phyloP scores from a whole-genome alignment of 2,888 invertebrate genomes.

The Diarsia mendica region DNA sequence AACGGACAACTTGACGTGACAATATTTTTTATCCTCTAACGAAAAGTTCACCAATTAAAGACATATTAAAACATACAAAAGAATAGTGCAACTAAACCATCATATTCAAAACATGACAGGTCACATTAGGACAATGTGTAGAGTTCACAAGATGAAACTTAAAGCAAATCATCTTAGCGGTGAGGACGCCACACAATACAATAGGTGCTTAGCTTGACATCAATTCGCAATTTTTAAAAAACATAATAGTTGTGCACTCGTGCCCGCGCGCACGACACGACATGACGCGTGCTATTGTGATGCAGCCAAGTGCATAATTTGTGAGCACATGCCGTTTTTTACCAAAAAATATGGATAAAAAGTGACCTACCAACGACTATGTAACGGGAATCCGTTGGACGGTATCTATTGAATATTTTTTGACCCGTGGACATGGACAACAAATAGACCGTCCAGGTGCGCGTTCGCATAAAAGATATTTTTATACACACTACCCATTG shows the following conservation, averaged over 20 bases:
- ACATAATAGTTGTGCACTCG: constrained; percentile 79
- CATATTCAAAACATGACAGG: constrained; percentile 56
- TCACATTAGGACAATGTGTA: constrained; percentile 44
- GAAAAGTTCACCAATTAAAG: constrained; percentile 29
- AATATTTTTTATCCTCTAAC: constrained; percentile 9
- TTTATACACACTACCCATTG: constrained; percentile 71
- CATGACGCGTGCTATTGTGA: constrained; percentile 82
- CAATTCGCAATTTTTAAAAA: constrained; percentile 82
- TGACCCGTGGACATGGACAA: constrained; percentile 86
- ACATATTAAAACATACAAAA: constrained; percentile 47
- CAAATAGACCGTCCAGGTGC: constrained; percentile 87
- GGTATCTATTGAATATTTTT: constrained; percentile 85
- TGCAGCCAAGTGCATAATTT: constrained; percentile 89
- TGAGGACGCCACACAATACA: constrained; percentile 78
- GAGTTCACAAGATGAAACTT: constrained; percentile 57
- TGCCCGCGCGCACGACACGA: constrained; percentile 72
- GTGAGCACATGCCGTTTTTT: constrained; percentile 88
- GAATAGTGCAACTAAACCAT: constrained; percentile 38
- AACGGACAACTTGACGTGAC: constrained; percentile 6
- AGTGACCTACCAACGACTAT: constrained; percentile 85
- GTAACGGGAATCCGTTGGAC: constrained; percentile 85
- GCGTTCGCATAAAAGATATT: constrained; percentile 80
- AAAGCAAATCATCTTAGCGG: constrained; percentile 72
- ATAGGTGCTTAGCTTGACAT: constrained; percentile 82
- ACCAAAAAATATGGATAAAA: constrained; percentile 80